Evolutionary conservation across 2,888 invertebrate species (phyloP).

Genomic region (Oxycera nigricornis): DNA sequence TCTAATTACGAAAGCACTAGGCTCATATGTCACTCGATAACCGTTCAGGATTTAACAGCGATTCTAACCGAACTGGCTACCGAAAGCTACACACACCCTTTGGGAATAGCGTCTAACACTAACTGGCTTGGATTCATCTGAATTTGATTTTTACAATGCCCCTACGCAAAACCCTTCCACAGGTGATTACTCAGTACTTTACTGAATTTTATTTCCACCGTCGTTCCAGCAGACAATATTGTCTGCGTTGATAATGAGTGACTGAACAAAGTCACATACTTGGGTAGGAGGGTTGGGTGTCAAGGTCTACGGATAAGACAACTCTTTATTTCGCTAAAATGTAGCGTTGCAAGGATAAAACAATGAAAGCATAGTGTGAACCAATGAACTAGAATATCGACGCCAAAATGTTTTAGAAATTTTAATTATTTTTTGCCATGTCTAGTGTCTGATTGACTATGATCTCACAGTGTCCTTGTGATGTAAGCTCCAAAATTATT

Average conservation of each 20-base stretch:
- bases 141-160: conserved; percentile 14
- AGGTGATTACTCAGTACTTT: conserved; percentile 7
- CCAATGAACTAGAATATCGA: too few species aligned
- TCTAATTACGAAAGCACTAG: not conserved
- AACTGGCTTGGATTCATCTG: conserved; percentile 10
- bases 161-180: conserved; percentile 2
- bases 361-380: too few species aligned
- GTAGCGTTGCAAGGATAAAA: not conserved
- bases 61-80: not conserved
- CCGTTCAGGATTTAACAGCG: not conserved
- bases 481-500: too few species aligned
- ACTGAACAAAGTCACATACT: conserved; percentile 22
- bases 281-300: not conserved
- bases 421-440: too few species aligned
- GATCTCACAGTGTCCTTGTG: too few species aligned
- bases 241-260: conserved; percentile 21
- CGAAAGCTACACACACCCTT: conserved; percentile 29
- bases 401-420: too few species aligned
- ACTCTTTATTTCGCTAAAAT: not conserved
- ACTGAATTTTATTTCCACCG: not conserved
- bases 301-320: not conserved
- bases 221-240: not conserved
- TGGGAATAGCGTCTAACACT: not conserved
- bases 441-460: too few species aligned
- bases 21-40: not conserved